Evolutionary conservation across 2,797 vertebrate genomes (phyloP).

Genomic region (Schizopygopsis malacanthus): DNA sequence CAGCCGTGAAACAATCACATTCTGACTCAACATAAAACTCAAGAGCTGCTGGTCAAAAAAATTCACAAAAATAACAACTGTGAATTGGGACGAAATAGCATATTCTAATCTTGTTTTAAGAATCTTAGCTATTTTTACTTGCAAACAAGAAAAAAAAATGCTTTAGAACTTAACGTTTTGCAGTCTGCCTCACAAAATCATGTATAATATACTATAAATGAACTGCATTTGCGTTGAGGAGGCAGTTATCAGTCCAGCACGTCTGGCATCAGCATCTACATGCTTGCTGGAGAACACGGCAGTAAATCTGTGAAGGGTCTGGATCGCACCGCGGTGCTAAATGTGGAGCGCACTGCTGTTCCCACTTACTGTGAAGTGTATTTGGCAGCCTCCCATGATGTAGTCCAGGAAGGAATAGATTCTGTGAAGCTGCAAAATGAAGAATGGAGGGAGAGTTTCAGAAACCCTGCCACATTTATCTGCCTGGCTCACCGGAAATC

Average conservation of each 20-base stretch:
- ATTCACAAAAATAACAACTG: background rate
- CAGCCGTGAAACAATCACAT: slow-evolving; percentile 47
- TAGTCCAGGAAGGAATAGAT: slow-evolving; percentile 97
- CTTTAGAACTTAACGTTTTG: background rate
- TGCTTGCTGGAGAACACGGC: slow-evolving; percentile 38
- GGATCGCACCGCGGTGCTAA: slow-evolving; percentile 39
- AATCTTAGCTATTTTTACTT: background rate
- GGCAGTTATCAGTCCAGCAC: slow-evolving; percentile 10
- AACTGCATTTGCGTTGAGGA: background rate
- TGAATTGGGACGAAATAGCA: background rate
- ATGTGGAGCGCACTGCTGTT: slow-evolving; percentile 54
- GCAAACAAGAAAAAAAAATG: background rate
- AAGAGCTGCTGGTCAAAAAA: slow-evolving; percentile 33
- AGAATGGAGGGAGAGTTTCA: slow-evolving; percentile 44
- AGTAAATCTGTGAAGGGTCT: slow-evolving; percentile 34
- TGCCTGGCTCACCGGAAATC: background rate
- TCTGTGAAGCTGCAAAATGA: slow-evolving; percentile 86
- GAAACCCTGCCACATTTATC: slow-evolving; percentile 21
- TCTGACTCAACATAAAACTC: slow-evolving; percentile 27
- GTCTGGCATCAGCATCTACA: slow-evolving; percentile 38
- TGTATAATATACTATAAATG: slow-evolving; percentile 1
- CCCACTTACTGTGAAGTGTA: slow-evolving; percentile 93
- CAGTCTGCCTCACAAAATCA: background rate
- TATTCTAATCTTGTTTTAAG: background rate
- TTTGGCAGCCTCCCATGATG: slow-evolving; percentile 98